phyloP scores from a whole-genome alignment of 2,113 vertebrate species.

The Cariama cristata region DNA sequence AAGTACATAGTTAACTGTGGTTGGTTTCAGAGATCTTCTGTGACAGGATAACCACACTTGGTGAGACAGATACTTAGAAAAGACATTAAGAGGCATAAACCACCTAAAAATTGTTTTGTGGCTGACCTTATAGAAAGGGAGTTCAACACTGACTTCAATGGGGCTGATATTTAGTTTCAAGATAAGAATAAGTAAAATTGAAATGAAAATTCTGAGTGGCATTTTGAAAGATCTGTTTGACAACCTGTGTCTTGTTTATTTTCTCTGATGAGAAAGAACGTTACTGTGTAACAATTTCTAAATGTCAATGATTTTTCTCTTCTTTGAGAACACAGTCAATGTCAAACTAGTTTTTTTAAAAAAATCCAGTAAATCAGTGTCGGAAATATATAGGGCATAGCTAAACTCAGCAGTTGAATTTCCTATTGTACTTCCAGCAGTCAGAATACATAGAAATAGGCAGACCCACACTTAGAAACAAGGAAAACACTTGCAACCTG shows the following conservation, averaged over 20 bases:
- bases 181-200: constrained; percentile 36
- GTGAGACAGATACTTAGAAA: neutral
- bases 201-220: constrained; percentile 54
- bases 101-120: neutral
- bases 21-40: neutral
- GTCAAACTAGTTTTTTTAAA: constrained; percentile 3
- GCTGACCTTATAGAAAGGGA: neutral
- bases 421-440: neutral
- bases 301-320: constrained; percentile 55
- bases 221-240: constrained; percentile 60
- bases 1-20: neutral
- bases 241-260: constrained; percentile 50
- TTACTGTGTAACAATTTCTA: constrained; percentile 47
- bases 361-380: neutral
- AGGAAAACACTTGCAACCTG: neutral
- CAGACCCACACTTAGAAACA: neutral
- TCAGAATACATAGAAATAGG: neutral
- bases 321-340: neutral
- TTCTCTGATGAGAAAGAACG: constrained; percentile 51
- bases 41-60: neutral
- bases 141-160: neutral
- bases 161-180: constrained; percentile 24
- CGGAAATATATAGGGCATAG: neutral
- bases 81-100: neutral
- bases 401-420: neutral